These are phyloP conservation scores for Aleiodes testaceus DNA, from an alignment of 2,888 invertebrate species.

Conservation along the genomic window DNA sequence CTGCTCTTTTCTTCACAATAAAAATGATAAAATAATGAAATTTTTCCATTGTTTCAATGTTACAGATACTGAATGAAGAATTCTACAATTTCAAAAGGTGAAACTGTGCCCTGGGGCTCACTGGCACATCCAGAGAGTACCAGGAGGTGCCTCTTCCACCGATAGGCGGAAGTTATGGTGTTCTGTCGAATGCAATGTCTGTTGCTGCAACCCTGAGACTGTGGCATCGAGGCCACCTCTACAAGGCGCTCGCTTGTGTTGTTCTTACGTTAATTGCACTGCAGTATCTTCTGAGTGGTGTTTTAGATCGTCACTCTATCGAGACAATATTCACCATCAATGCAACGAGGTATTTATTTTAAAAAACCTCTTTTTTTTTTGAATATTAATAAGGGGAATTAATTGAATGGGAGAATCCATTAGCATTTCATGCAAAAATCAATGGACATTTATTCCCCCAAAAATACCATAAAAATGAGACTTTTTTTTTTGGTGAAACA, in stretches of 20 bases:
- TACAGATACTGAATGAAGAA: constrained; percentile 1
- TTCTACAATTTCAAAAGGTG: neutral
- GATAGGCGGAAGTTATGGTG: constrained; percentile 69
- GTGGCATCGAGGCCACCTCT: constrained; percentile 75
- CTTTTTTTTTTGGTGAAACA: neutral
- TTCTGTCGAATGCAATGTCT: constrained; percentile 69
- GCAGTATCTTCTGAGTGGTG: constrained; percentile 81
- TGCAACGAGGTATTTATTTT: constrained; percentile 60
- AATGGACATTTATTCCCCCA: too few relatives aligned
- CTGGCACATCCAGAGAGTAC: constrained; percentile 48
- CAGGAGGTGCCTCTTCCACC: constrained; percentile 59
- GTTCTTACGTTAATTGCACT: constrained; percentile 80
- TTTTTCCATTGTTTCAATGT: neutral
- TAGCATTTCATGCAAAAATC: neutral
- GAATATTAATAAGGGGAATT: too few relatives aligned
- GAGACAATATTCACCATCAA: constrained; percentile 71
- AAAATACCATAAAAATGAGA: too few relatives aligned
- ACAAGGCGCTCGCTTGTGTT: constrained; percentile 76
- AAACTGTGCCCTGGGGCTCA: neutral
- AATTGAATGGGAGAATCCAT: too few relatives aligned
- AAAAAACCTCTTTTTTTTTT: neutral
- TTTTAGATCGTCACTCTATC: constrained; percentile 75
- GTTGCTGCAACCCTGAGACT: constrained; percentile 73
- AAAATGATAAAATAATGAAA: neutral
- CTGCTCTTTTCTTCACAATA: too few relatives aligned